A percentile compares a stretch with the other conserved stretches of the same genome.
Conservation (phyloP, 1,140 invertebrate genomes). For the Manduca sexta region DNA sequence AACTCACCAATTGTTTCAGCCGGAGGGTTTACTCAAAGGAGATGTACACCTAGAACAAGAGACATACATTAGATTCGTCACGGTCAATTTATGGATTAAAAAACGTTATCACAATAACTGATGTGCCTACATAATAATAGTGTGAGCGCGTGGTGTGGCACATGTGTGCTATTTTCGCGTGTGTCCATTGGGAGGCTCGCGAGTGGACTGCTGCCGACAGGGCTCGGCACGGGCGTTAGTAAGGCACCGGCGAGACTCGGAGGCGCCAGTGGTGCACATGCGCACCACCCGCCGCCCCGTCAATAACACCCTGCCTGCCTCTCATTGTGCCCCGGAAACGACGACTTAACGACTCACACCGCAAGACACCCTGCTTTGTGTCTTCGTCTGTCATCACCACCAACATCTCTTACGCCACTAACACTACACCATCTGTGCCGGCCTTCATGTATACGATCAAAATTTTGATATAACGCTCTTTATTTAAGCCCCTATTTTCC, state of each 20-base stretch:
- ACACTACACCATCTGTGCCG: too few relatives aligned
- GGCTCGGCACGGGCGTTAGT: slow-evolving; percentile 55
- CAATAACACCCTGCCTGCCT: slow-evolving; percentile 58
- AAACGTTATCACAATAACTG: background rate
- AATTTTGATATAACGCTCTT: too few relatives aligned
- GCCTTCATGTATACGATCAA: too few relatives aligned
- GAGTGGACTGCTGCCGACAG: slow-evolving; percentile 50
- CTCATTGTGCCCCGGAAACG: slow-evolving; percentile 66
- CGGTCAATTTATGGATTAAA: background rate
- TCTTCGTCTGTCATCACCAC: slow-evolving; percentile 33
- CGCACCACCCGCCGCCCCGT: slow-evolving; percentile 38
- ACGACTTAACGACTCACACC: slow-evolving; percentile 63
- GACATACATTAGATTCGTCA: slow-evolving; percentile 24
- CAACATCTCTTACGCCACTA: slow-evolving; percentile 30
- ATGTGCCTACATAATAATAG: slow-evolving; percentile 23
- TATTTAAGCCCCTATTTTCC: too few relatives aligned
- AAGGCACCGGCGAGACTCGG: slow-evolving; percentile 57
- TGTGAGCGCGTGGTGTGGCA: slow-evolving; percentile 23
- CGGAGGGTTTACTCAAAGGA: slow-evolving; percentile 3
- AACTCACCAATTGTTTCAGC: slow-evolving; percentile 42
- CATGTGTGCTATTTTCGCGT: slow-evolving; percentile 17
- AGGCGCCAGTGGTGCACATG: slow-evolving; percentile 63
- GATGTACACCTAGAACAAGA: slow-evolving; percentile 50
- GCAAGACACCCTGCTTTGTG: slow-evolving; percentile 49
- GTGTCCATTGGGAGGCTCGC: slow-evolving; percentile 29